Base-by-base conservation (phyloP, 2,888 invertebrate species). In the Tyria jacobaeae region DNA sequence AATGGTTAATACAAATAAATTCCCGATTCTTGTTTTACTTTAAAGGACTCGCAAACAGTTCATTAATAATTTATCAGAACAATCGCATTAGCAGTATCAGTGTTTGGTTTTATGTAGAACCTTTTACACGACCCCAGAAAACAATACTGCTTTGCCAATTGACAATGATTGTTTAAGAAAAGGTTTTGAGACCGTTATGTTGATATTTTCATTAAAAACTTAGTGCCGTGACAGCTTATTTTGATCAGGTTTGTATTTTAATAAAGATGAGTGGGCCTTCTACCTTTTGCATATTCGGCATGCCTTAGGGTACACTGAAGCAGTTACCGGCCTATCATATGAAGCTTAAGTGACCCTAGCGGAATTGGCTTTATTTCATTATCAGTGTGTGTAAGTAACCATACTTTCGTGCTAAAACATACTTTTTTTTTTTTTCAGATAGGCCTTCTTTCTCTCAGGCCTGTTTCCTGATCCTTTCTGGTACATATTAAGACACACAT, bases 1-100 rank as follows among this genome's bases (percentile, higher is more conserved):
- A 12, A 21, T 10, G 47, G 51, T 12, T 44, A 62, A 47, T 21
- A 52, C 24, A 54, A 48, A 55, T 34, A 17, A 9, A 54, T 60
- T 49, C 17, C 44, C 50, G 48, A 60, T 64, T 56, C 59, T 70
- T 63, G 51, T 60, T 58, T 35, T 34, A 10, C 41, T 10, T 44
- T 51, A 27, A 54, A 64, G 68, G 70, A 70, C 65, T 27, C 25
- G 34, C 17, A 41, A 14, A 56, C 61, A 14, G 41, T 21, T 44
- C 71, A 75, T 75, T 59, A 74, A 70, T 76, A 89, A n/a, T 89
- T 88, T 81, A 90, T 84, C 75, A 83, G 82, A 80, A 79, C 86
- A 86, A 87, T 88, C 83, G 79, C 82, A 86, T 87, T 86, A 86
- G 72, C 76, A 79, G 76, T 68, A 67, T 66, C 75, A 66, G 71